A percentile compares a stretch with the other conserved stretches of the same genome.
Conservation (phyloP, 2,797 vertebrate species). For the Pangasius sanitwongsei region DNA sequence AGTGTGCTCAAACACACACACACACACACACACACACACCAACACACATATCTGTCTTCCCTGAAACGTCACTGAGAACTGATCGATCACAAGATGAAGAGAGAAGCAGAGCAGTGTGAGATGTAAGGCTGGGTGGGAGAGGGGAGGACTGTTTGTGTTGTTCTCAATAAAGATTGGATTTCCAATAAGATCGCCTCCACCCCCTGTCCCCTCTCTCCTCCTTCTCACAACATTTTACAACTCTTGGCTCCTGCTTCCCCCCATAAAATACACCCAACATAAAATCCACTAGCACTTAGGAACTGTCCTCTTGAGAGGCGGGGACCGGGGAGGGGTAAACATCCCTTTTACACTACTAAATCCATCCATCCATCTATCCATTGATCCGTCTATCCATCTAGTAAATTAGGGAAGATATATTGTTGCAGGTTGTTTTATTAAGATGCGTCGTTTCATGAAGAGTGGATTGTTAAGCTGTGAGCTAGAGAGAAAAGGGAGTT, state of each 20-base stretch:
- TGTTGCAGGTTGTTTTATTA: slow-evolving; percentile 79
- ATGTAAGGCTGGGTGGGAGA: slow-evolving; percentile 55
- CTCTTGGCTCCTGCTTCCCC: slow-evolving; percentile 75
- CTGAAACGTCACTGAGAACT: slow-evolving; percentile 45
- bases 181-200: slow-evolving; percentile 77
- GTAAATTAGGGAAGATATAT: slow-evolving; percentile 76
- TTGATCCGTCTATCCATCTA: slow-evolving; percentile 57
- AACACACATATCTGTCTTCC: slow-evolving; percentile 10
- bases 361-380: slow-evolving; percentile 69
- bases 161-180: slow-evolving; percentile 83
- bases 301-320: slow-evolving; percentile 69
- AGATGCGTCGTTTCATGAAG: slow-evolving; percentile 79
- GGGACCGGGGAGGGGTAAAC: slow-evolving; percentile 68
- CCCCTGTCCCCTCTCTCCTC: slow-evolving; percentile 60
- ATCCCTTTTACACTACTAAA: slow-evolving; percentile 82
- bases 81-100: slow-evolving; percentile 45
- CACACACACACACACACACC: slow-evolving; percentile 4
- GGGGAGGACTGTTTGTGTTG: slow-evolving; percentile 63
- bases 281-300: slow-evolving; percentile 87
- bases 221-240: slow-evolving; percentile 76
- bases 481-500: slow-evolving; percentile 19
- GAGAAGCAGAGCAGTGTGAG: slow-evolving; percentile 54
- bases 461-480: slow-evolving; percentile 61
- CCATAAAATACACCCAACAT: slow-evolving; percentile 85
- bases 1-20: slow-evolving; percentile 20